Evolutionary conservation across 1,140 invertebrate genomes (phyloP).

Genomic region (Mya arenaria): DNA sequence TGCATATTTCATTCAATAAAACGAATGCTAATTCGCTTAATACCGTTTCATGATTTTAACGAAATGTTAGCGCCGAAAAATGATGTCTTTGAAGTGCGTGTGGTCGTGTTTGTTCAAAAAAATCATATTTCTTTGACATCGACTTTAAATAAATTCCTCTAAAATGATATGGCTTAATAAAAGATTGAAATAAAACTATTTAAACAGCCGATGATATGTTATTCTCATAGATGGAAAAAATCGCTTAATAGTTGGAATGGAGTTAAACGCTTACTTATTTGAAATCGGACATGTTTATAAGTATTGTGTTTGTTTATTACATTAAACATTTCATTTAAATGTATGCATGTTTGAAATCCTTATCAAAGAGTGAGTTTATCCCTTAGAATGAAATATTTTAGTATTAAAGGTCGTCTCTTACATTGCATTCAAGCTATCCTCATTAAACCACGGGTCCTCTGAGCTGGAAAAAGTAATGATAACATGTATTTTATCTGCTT

Average conservation of each 20-base stretch:
- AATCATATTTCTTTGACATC: background rate
- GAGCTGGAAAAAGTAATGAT: background rate
- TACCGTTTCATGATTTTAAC: constrained; percentile 1
- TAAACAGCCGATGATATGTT: background rate
- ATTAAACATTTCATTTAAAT: background rate
- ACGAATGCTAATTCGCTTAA: background rate
- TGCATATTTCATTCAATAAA: background rate
- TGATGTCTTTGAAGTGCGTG: background rate
- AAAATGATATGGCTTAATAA: background rate
- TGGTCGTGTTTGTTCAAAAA: background rate
- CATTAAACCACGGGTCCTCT: background rate
- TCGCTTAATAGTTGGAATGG: background rate
- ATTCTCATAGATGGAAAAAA: background rate
- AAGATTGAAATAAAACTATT: background rate
- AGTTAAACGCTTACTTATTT: background rate
- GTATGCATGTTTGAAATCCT: background rate
- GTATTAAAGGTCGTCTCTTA: background rate
- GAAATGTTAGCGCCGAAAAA: background rate
- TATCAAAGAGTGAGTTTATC: background rate
- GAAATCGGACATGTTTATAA: background rate
- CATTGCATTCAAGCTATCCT: background rate
- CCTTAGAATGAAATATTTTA: background rate
- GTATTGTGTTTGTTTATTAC: background rate
- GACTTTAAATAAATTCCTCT: background rate
- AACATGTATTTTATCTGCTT: background rate